phyloP scores from a whole-genome alignment of 2,113 vertebrate genomes.

The Mugil cephalus region DNA sequence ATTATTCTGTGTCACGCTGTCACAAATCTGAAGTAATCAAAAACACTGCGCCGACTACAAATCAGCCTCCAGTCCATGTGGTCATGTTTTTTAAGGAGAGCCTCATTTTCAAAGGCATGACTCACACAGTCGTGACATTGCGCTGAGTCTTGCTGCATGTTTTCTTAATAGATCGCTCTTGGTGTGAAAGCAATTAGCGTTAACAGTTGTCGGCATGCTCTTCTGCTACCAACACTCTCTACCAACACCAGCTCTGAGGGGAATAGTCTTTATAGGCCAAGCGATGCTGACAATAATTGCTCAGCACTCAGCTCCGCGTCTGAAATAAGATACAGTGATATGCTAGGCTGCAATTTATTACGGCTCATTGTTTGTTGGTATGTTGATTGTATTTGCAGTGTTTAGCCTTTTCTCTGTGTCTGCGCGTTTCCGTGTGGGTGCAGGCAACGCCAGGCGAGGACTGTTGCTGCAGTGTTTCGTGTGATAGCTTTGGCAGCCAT shows the following conservation, averaged over 20 bases:
- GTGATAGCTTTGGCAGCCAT: constrained; percentile 69
- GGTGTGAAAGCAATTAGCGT: constrained; percentile 84
- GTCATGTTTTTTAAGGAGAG: constrained; percentile 49
- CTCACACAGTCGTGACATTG: constrained; percentile 64
- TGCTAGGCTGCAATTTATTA: constrained; percentile 51
- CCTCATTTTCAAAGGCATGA: constrained; percentile 55
- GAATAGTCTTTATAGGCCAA: constrained; percentile 79
- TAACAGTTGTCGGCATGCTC: constrained; percentile 82
- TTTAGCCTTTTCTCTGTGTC: constrained; percentile 44
- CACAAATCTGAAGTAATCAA: constrained; percentile 26
- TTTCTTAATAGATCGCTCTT: constrained; percentile 80
- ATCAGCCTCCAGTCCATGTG: constrained; percentile 45
- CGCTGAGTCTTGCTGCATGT: constrained; percentile 67
- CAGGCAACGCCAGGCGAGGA: constrained; percentile 58
- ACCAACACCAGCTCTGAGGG: constrained; percentile 77
- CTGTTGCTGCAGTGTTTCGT: constrained; percentile 60
- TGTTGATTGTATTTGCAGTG: constrained; percentile 49
- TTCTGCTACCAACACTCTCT: constrained; percentile 71
- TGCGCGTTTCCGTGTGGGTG: constrained; percentile 47
- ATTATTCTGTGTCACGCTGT: constrained; percentile 13
- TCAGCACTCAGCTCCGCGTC: constrained; percentile 69
- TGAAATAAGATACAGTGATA: constrained; percentile 70
- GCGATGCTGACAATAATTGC: constrained; percentile 80
- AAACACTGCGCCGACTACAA: constrained; percentile 42
- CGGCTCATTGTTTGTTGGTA: constrained; percentile 58